phyloP scores from a whole-genome alignment of 2,888 invertebrate species.

The Deilephila porcellus region DNA sequence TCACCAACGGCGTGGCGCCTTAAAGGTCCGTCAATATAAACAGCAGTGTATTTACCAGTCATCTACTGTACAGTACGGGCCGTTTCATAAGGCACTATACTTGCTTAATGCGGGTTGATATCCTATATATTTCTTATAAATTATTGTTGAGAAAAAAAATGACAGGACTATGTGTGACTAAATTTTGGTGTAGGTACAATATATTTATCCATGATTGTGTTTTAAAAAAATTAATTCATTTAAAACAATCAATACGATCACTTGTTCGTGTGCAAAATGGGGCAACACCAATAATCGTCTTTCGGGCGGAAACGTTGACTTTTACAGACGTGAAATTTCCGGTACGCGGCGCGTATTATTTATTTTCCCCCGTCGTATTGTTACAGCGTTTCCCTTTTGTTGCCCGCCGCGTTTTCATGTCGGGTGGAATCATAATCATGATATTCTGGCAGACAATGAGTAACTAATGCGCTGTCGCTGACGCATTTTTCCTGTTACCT shows the following conservation, averaged over 20 bases:
- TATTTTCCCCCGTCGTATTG: constrained; percentile 30
- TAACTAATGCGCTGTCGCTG: constrained; percentile 21
- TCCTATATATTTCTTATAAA: no score
- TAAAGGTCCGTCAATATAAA: no score
- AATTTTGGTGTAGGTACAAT: no score
- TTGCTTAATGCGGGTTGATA: no score
- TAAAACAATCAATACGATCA: background rate
- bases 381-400: constrained; percentile 31
- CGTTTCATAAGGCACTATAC: no score
- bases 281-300: constrained; percentile 28
- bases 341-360: constrained; percentile 30
- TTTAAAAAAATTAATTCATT: no score
- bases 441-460: constrained; percentile 31
- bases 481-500: constrained; percentile 23
- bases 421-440: constrained; percentile 31
- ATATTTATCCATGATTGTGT: background rate
- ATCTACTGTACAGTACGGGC: no score
- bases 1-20: no score
- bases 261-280: constrained; percentile 25
- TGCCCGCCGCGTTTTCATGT: constrained; percentile 29
- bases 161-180: no score
- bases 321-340: constrained; percentile 30
- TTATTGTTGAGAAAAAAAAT: no score
- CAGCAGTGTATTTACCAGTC: no score
- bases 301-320: constrained; percentile 31